Evolutionary conservation across 2,888 invertebrate species (phyloP).

Genomic region (Maniola hyperantus): DNA sequence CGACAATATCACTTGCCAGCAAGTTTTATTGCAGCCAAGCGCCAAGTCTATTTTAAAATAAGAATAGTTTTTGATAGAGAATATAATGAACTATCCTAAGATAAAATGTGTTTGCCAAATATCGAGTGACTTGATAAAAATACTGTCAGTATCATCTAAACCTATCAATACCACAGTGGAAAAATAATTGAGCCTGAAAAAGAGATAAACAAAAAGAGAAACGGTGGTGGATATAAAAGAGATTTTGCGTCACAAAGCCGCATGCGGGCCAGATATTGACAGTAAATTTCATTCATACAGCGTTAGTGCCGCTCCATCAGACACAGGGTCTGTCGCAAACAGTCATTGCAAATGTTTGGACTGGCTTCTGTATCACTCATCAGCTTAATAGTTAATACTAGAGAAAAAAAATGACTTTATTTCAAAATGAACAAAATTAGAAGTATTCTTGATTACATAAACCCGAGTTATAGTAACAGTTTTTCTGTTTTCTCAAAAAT

Average conservation of each 20-base stretch:
- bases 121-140: not conserved
- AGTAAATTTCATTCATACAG: constrained; percentile 83
- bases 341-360: constrained; percentile 29
- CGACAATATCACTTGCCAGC: no score
- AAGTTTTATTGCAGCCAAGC: no score
- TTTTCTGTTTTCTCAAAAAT: no score
- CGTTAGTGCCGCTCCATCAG: constrained; percentile 82
- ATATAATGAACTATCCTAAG: not conserved
- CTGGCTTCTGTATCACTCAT: not conserved
- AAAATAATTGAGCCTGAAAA: constrained; percentile 68
- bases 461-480: no score
- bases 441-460: not conserved
- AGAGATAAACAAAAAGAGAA: constrained; percentile 66
- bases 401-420: not conserved
- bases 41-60: not conserved
- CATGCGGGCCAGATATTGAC: constrained; percentile 83
- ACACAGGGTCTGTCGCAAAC: constrained; percentile 64
- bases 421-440: not conserved
- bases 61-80: not conserved
- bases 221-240: constrained; percentile 76
- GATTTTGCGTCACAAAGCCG: constrained; percentile 81
- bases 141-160: not conserved
- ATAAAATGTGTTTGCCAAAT: not conserved
- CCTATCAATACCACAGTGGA: constrained; percentile 53
- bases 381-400: not conserved